Conservation (phyloP, 1,140 invertebrate species). For the Nephila pilipes region DNA sequence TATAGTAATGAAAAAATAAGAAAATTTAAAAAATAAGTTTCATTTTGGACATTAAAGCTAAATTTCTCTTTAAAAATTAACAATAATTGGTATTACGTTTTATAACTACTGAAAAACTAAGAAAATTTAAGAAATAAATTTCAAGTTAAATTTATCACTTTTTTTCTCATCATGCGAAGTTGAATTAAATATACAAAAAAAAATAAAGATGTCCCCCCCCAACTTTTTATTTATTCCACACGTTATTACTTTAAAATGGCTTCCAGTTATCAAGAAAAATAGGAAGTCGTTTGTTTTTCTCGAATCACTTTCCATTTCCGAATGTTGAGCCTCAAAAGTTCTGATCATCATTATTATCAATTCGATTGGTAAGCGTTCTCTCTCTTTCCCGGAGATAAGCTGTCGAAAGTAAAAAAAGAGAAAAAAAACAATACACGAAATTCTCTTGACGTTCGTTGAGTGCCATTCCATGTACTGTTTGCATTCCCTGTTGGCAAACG, state of each 20-base stretch:
- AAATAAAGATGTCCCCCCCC: too few species aligned
- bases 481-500: slow-evolving; percentile 42
- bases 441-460: slow-evolving; percentile 8
- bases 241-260: background rate
- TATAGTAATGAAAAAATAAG: too few species aligned
- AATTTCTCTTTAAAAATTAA: too few species aligned
- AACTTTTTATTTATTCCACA: too few species aligned
- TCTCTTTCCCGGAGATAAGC: background rate
- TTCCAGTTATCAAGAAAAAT: background rate
- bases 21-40: too few species aligned
- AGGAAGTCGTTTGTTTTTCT: background rate
- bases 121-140: too few species aligned
- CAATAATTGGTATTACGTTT: too few species aligned
- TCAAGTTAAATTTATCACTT: too few species aligned
- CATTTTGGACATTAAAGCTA: too few species aligned
- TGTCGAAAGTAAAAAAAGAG: background rate
- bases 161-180: too few species aligned
- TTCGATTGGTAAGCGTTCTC: background rate
- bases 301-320: background rate
- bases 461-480: slow-evolving; percentile 38
- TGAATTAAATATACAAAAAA: too few species aligned
- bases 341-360: slow-evolving; percentile 31
- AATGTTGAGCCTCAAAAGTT: background rate
- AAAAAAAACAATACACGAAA: background rate
- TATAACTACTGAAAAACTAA: too few species aligned